These are phyloP conservation scores for Guaruba guarouba DNA, from an alignment of 2,113 vertebrate genomes.

Conservation along the genomic window DNA sequence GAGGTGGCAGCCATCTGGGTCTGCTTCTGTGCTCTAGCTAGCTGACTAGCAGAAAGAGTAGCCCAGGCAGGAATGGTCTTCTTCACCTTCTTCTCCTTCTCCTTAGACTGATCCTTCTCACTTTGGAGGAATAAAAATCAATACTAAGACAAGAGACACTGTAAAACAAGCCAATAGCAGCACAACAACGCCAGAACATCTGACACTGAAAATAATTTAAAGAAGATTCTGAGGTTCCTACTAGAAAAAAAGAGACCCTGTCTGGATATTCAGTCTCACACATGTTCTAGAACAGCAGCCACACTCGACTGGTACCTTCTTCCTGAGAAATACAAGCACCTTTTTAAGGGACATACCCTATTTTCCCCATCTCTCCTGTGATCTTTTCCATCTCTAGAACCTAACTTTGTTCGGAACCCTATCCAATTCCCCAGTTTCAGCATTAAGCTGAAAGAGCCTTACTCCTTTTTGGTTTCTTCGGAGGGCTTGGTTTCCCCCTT, in stretches of 20 bases:
- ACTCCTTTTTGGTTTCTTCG: constrained; percentile 86
- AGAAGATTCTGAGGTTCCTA: neutral
- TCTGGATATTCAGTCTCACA: neutral
- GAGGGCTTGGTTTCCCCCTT: constrained; percentile 77
- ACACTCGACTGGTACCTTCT: neutral
- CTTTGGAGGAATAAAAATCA: constrained; percentile 61
- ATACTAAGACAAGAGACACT: constrained; percentile 1
- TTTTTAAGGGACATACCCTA: neutral
- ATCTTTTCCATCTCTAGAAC: neutral
- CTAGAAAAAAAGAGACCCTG: neutral
- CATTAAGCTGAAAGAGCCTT: constrained; percentile 51
- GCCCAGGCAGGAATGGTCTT: constrained; percentile 95
- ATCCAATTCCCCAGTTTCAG: neutral
- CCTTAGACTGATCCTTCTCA: constrained; percentile 87
- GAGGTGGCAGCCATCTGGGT: constrained; percentile 82
- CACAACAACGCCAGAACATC: neutral
- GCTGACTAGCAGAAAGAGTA: constrained; percentile 87
- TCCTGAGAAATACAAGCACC: neutral
- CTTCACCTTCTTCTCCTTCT: constrained; percentile 95
- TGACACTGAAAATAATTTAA: neutral
- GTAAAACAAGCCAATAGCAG: neutral
- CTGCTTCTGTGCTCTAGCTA: constrained; percentile 85
- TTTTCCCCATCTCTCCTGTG: neutral
- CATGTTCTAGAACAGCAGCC: neutral
- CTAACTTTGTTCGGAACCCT: neutral